Evolutionary conservation across 2,888 invertebrate species (phyloP).

Genomic region (Pammene fasciana): DNA sequence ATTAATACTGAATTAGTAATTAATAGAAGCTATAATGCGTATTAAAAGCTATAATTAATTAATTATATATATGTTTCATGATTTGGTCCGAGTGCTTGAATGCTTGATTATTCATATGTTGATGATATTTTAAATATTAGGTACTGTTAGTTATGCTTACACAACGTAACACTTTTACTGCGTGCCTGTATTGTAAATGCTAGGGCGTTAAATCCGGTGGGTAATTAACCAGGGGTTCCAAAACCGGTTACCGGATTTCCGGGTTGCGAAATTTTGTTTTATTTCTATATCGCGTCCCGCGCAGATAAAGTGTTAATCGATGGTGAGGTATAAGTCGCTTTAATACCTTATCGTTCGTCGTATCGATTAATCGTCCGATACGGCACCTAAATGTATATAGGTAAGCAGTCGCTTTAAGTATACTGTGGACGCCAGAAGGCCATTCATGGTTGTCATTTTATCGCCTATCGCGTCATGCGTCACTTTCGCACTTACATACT

Average conservation of each 20-base stretch:
- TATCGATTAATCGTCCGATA: too few relatives aligned
- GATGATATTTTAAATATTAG: not conserved
- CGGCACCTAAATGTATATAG: too few relatives aligned
- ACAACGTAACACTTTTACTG: not conserved
- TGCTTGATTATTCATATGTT: not conserved
- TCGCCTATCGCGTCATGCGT: too few relatives aligned
- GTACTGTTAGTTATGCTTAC: constrained; percentile 3
- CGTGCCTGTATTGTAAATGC: too few relatives aligned
- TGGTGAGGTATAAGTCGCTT: not conserved
- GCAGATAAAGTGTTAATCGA: not conserved
- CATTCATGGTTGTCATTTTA: too few relatives aligned
- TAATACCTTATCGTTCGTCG: too few relatives aligned
- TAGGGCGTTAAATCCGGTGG: too few relatives aligned
- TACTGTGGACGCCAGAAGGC: too few relatives aligned
- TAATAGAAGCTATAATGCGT: constrained; percentile 2
- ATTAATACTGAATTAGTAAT: constrained; percentile 8
- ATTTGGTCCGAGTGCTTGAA: constrained; percentile 10
- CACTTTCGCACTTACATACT: too few relatives aligned
- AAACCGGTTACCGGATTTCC: not conserved
- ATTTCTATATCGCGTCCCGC: not conserved
- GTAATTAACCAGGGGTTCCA: too few relatives aligned
- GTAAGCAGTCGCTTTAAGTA: too few relatives aligned
- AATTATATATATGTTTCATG: not conserved
- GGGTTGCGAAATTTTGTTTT: too few relatives aligned
- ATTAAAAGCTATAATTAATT: constrained; percentile 4